Evolutionary conservation across 2,888 invertebrate species (phyloP).

Genomic region (Rapana venosa): DNA sequence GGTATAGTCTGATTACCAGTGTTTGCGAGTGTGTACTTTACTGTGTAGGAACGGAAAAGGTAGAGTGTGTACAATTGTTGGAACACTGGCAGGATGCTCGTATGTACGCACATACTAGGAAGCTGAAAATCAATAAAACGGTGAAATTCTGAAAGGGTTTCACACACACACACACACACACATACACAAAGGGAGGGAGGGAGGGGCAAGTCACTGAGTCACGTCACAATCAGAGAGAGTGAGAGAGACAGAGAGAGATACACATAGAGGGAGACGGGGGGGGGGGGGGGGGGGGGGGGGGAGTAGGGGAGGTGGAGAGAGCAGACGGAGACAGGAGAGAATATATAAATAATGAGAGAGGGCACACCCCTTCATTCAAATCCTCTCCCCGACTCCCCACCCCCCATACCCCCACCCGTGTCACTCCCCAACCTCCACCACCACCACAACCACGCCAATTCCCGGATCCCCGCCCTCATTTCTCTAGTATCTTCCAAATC

Average conservation of each 20-base stretch:
- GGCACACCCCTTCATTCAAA: not conserved
- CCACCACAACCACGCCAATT: not conserved
- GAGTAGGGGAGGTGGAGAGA: no score
- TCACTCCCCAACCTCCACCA: not conserved
- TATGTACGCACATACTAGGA: not conserved
- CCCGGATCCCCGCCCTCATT: not conserved
- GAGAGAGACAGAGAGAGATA: no score
- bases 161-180: constrained; percentile 34
- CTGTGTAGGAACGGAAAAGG: no score
- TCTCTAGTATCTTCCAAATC: not conserved
- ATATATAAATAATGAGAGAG: constrained; percentile 31
- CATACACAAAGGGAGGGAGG: constrained; percentile 19
- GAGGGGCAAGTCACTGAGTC: not conserved
- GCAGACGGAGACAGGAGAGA: constrained; percentile 36
- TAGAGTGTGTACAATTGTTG: no score
- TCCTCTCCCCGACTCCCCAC: not conserved
- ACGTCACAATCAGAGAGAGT: no score
- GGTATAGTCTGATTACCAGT: no score
- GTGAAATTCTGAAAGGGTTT: not conserved
- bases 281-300: no score
- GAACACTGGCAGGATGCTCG: no score
- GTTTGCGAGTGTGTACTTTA: no score
- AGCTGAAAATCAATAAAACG: no score
- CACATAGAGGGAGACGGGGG: no score
- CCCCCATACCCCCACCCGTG: not conserved